Percentiles rank a stretch among this genome's conserved stretches.
These are phyloP conservation scores for Physocephala rufipes DNA, from an alignment of 2,888 invertebrate genomes.

Conservation along the genomic window DNA sequence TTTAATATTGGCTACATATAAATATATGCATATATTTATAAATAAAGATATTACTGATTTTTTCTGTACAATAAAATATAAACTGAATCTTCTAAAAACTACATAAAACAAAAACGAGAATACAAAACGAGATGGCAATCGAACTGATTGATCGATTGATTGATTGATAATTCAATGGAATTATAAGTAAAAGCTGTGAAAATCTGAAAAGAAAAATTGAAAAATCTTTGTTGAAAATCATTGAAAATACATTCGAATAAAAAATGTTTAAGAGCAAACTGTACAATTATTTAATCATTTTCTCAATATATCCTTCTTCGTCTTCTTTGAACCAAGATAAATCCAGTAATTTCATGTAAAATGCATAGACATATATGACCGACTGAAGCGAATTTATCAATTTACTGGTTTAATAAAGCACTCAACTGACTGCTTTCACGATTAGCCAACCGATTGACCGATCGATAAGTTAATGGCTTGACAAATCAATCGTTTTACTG, in stretches of 20 bases:
- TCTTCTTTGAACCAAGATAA: constrained; percentile 38
- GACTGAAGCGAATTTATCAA: background rate
- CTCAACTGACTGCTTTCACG: background rate
- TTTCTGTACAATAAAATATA: constrained; percentile 1
- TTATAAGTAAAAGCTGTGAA: background rate
- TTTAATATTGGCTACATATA: background rate
- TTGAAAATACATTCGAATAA: constrained; percentile 28
- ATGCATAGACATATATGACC: constrained; percentile 27
- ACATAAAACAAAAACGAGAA: constrained; percentile 33
- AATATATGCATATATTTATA: background rate
- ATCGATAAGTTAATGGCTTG: background rate
- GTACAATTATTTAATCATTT: constrained; percentile 30
- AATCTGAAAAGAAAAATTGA: background rate
- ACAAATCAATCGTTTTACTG: constrained; percentile 6
- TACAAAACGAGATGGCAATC: too few relatives aligned
- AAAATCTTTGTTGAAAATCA: background rate
- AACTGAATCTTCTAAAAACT: constrained; percentile 32
- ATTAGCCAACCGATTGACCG: constrained; percentile 1
- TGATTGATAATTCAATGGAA: background rate
- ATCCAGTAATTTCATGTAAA: constrained; percentile 22
- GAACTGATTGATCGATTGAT: background rate
- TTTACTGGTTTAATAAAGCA: too few relatives aligned
- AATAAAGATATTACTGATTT: background rate
- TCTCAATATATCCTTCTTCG: constrained; percentile 30
- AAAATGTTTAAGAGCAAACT: constrained; percentile 28